phyloP scores from a whole-genome alignment of 2,888 invertebrate genomes.

The Ethmia dodecea region DNA sequence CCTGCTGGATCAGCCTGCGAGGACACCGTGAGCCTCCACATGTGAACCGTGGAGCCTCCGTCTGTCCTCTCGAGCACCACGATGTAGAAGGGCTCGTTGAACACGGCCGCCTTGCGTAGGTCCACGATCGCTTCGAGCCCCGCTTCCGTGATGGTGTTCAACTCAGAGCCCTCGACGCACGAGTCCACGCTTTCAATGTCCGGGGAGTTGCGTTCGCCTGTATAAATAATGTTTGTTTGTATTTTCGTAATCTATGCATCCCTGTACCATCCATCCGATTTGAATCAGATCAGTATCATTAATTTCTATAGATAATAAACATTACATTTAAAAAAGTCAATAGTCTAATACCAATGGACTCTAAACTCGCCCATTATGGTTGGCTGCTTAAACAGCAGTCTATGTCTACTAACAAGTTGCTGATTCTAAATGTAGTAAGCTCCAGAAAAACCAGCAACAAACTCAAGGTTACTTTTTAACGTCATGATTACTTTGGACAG shows the following conservation, averaged over 20 bases:
- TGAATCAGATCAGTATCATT: background rate
- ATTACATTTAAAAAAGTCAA: too few relatives aligned
- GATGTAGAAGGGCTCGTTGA: conserved; percentile 97
- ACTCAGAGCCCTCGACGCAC: conserved; percentile 48
- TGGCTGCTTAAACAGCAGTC: too few relatives aligned
- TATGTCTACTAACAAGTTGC: too few relatives aligned
- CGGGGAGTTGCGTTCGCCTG: conserved; percentile 54
- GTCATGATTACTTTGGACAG: too few relatives aligned
- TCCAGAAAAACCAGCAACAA: too few relatives aligned
- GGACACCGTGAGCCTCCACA: conserved; percentile 96
- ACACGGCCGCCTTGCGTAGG: conserved; percentile 88
- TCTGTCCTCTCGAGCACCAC: conserved; percentile 93
- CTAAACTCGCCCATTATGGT: too few relatives aligned
- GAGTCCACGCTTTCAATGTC: conserved; percentile 49
- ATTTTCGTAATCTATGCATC: too few relatives aligned
- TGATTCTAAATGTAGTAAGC: too few relatives aligned
- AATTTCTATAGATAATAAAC: too few relatives aligned
- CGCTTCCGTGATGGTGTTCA: conserved; percentile 75
- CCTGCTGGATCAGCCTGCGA: conserved; percentile 79
- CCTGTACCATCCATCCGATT: background rate
- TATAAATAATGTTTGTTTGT: background rate
- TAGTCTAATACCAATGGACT: too few relatives aligned
- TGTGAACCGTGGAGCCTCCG: conserved; percentile 92
- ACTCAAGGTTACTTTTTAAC: too few relatives aligned
- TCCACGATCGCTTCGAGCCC: conserved; percentile 93